Percentiles rank a stretch among this genome's conserved stretches.
phyloP scores from a whole-genome alignment of 2,113 vertebrate genomes.

The Catharus bicknelli region DNA sequence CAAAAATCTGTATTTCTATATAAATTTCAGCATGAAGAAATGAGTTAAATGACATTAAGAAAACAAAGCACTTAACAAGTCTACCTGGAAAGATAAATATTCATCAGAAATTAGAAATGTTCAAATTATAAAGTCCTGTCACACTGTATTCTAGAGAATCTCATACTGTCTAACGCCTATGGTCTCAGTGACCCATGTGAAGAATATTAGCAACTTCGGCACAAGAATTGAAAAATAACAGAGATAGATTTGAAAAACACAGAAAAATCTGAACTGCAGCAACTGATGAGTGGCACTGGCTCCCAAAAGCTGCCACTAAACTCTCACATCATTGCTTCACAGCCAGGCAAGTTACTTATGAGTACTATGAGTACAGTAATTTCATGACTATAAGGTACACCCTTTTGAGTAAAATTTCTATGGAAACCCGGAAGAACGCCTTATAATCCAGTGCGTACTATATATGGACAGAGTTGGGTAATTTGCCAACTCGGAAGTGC shows the following conservation, averaged over 20 bases:
- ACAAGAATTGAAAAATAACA: background rate
- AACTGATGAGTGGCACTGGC: background rate
- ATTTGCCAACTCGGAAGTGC: too few species aligned
- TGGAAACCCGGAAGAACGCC: too few species aligned
- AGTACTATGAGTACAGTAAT: background rate
- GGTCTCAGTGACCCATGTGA: background rate
- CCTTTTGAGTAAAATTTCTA: too few species aligned
- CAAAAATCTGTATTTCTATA: background rate
- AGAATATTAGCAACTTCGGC: background rate
- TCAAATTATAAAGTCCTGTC: background rate
- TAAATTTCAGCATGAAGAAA: background rate
- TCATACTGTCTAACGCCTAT: background rate
- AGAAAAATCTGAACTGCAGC: background rate
- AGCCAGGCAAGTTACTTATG: background rate
- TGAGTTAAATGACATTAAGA: background rate
- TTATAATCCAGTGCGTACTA: too few species aligned
- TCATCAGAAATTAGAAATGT: background rate
- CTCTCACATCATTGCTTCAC: background rate
- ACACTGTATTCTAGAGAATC: background rate
- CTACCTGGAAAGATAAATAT: background rate
- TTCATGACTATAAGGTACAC: too few species aligned
- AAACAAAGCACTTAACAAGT: background rate
- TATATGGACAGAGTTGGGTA: too few species aligned
- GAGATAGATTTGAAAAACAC: background rate
- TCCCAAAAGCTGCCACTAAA: background rate